These are phyloP conservation scores for Patella ulyssiponensis DNA, from an alignment of 2,888 invertebrate species.

Conservation along the genomic window DNA sequence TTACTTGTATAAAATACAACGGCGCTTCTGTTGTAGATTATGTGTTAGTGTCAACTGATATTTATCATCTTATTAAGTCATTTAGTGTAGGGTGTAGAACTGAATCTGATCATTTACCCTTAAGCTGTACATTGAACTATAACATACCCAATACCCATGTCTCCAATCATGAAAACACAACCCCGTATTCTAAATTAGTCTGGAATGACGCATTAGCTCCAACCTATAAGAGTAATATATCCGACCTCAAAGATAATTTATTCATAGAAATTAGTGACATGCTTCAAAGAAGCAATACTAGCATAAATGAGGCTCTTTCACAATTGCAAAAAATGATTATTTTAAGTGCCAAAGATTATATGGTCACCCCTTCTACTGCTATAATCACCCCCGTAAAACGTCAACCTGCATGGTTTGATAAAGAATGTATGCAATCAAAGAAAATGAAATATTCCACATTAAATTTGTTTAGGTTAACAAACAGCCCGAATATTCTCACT, in stretches of 20 bases:
- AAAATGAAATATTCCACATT: neutral
- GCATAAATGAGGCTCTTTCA: neutral
- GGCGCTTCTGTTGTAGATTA: conserved; percentile 3
- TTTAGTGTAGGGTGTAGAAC: neutral
- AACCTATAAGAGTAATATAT: too few species aligned
- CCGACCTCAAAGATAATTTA: too few species aligned
- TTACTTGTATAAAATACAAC: conserved; percentile 2
- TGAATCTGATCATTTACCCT: neutral
- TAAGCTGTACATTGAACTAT: neutral
- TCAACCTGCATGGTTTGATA: neutral
- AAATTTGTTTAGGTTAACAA: neutral
- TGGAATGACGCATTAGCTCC: too few species aligned
- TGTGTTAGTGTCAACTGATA: neutral
- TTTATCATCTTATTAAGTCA: neutral
- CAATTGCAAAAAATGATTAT: too few species aligned
- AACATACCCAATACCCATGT: neutral
- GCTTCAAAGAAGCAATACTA: neutral
- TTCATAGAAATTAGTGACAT: neutral
- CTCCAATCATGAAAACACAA: too few species aligned
- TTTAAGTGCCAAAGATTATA: too few species aligned
- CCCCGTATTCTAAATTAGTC: too few species aligned
- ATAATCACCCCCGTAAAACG: neutral
- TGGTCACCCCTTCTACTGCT: neutral
- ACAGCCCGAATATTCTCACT: neutral
- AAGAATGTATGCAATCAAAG: neutral